Percentiles rank a stretch among this genome's conserved stretches.
Conservation (phyloP, 2,113 vertebrate species). For the Pleuronectes platessa region DNA sequence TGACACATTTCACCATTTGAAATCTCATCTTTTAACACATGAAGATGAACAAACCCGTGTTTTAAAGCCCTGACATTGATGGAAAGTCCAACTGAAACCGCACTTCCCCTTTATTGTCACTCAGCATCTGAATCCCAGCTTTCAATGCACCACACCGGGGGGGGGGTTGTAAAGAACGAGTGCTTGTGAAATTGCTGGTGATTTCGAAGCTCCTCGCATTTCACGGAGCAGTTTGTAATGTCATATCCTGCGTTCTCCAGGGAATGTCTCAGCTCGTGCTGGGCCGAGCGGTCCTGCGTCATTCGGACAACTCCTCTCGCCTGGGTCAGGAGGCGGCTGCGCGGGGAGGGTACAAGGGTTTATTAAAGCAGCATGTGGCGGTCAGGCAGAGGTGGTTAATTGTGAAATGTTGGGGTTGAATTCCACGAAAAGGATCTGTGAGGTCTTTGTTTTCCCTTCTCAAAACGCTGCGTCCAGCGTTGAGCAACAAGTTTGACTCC, state of each 20-base stretch:
- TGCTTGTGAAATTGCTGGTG: slow-evolving; percentile 69
- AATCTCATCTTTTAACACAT: neutral
- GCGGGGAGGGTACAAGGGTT: slow-evolving; percentile 37
- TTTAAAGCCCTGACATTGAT: neutral
- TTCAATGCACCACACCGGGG: slow-evolving; percentile 15
- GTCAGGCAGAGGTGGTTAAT: neutral
- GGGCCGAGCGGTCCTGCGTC: slow-evolving; percentile 70
- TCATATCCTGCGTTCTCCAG: slow-evolving; percentile 75
- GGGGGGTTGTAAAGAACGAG: neutral
- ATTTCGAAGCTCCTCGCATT: slow-evolving; percentile 65
- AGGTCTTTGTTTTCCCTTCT: neutral
- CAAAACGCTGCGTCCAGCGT: slow-evolving; percentile 8
- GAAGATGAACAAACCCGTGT: neutral
- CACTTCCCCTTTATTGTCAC: neutral
- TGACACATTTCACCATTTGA: too few relatives aligned
- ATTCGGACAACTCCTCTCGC: slow-evolving; percentile 45
- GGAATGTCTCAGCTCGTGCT: slow-evolving; percentile 83
- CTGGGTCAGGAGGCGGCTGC: slow-evolving; percentile 36
- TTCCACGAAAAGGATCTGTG: slow-evolving; percentile 47
- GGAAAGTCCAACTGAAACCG: neutral
- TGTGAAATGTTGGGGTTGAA: slow-evolving; percentile 57
- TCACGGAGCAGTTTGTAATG: slow-evolving; percentile 74
- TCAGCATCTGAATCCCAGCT: slow-evolving; percentile 35
- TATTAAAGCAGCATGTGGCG: slow-evolving; percentile 36
- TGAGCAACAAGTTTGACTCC: slow-evolving; percentile 40